Evolutionary conservation across 2,797 vertebrate genomes (phyloP).

Genomic region (Eulemur rubriventer): DNA sequence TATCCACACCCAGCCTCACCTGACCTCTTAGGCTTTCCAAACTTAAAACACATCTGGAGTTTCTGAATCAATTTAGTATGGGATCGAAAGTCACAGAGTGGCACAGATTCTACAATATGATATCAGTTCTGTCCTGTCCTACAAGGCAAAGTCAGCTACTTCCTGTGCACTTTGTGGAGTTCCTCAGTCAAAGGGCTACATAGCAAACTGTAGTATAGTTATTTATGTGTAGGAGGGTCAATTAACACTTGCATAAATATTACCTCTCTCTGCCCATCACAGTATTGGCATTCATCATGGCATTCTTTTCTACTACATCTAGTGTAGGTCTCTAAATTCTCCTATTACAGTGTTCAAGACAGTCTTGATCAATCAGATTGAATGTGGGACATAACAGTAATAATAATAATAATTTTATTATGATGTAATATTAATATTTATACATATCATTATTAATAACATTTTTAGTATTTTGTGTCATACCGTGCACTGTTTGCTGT

Average conservation of each 20-base stretch:
- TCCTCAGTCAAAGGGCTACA: neutral
- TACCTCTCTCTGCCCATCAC: neutral
- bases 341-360: neutral
- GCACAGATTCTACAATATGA: neutral
- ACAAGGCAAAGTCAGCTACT: neutral
- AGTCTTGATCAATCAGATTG: neutral
- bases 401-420: neutral
- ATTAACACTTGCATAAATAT: neutral
- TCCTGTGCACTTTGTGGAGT: neutral
- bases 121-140: neutral
- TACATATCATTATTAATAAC: neutral
- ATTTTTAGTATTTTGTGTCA: neutral
- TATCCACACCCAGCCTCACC: neutral
- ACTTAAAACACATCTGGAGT: neutral
- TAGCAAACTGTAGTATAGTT: neutral
- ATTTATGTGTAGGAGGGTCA: neutral
- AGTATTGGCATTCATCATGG: no score
- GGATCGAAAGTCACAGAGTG: neutral
- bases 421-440: neutral
- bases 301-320: neutral
- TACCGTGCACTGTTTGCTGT: accelerated
- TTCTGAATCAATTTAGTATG: neutral
- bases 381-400: neutral
- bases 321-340: neutral
- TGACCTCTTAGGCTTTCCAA: neutral